A percentile compares a stretch with the other conserved stretches of the same genome.
phyloP scores from a whole-genome alignment of 53 echinoderm and acorn worm genomes.

The Paracentrotus lividus region DNA sequence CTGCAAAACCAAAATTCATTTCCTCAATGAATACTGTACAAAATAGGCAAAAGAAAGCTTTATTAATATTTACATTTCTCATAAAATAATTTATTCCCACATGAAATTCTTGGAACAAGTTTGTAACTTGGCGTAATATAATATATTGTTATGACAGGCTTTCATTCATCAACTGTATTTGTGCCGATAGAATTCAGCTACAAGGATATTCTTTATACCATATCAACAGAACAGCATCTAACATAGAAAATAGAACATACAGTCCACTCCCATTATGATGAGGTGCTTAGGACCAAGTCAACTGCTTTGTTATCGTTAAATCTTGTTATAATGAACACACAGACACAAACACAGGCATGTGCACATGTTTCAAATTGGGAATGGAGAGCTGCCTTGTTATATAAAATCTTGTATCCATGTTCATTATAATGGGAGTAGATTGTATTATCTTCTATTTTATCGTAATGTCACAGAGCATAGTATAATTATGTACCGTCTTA shows the following conservation, averaged over 20 bases:
- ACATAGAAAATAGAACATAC: neutral
- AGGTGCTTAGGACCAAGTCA: too few relatives aligned
- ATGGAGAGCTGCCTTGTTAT: too few relatives aligned
- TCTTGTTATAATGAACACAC: too few relatives aligned
- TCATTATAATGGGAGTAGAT: too few relatives aligned
- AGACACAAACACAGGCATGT: too few relatives aligned
- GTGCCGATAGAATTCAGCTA: neutral
- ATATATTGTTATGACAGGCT: neutral
- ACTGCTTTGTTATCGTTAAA: too few relatives aligned
- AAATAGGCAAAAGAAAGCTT: neutral
- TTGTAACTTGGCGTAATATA: neutral
- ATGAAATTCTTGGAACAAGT: slow-evolving; percentile 1
- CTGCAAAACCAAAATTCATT: neutral
- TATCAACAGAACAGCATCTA: neutral
- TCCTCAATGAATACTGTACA: neutral
- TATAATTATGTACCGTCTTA: too few relatives aligned
- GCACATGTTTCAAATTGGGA: too few relatives aligned
- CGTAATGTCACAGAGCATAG: too few relatives aligned
- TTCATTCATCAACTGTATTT: neutral
- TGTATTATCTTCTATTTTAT: too few relatives aligned
- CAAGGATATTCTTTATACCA: neutral
- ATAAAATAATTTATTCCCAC: slow-evolving; percentile 33
- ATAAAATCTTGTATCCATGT: too few relatives aligned
- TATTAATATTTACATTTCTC: neutral
- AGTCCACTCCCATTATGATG: too few relatives aligned